Base-by-base conservation (phyloP, 2,113 vertebrate genomes). In the Esox niger region DNA sequence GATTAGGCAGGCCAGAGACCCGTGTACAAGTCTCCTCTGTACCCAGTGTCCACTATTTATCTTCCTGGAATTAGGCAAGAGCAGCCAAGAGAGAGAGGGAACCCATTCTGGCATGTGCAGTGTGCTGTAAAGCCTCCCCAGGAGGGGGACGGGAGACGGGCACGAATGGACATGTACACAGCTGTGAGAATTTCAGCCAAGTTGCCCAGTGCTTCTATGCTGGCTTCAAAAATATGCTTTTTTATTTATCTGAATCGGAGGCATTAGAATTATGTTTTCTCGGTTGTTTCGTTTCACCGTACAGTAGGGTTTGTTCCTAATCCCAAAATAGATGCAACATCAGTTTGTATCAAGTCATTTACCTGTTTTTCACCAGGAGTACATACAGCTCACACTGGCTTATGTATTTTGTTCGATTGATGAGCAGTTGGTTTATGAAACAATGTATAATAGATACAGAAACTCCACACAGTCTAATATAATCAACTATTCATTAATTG, bases 121-220 rank as follows among this genome's bases (percentile, higher is more conserved):
- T 52, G 47, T 52, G 47, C 47, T 52, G 47, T n/a, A 15, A 52
- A 52, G 47, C 6, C 38, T 43, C 38, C 38, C 17, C 38, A 23
- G 47, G n/a, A 52, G 47, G 47, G n/a, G 47, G 7, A 13, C 5
- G 47, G n/a, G 35, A 11, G 47, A 20, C 6, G 13, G 26, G 59
- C 27, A 59, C 27, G 23, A 29, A 32, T 20, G 57, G 27, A 59
- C 57, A 59, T 31, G 57, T 59, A 20, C 57, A 59, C 17, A 59
- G 57, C 57, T 59, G 57, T 31, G 15, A 59, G 57, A 59, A 29
- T 59, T 29, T 59, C 27, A 27, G 54, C 54, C 54, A 56, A 10
- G 23, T 26, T 26, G 17, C 11, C 38, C 38, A 9, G 47, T 52
- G n/a, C 47, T 23, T 52, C 29, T 59, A 20, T 59, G 3, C 31